A percentile compares a stretch with the other conserved stretches of the same genome.
phyloP scores from a whole-genome alignment of 2,888 invertebrate genomes.

The Chelonus formosanus region DNA sequence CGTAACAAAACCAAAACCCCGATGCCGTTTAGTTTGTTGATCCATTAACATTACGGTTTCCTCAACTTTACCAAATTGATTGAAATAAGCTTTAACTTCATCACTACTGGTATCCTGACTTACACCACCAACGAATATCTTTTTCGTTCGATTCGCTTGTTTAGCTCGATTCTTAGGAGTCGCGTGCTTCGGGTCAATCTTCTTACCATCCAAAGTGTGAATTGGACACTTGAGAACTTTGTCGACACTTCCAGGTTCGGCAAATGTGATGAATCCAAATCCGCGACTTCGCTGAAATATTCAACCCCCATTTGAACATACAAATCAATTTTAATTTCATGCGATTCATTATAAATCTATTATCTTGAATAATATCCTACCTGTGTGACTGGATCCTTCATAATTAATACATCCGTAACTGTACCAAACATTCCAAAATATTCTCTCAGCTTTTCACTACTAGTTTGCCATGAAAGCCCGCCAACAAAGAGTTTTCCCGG shows the following conservation, averaged over 20 bases:
- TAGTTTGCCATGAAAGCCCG: constrained; percentile 93
- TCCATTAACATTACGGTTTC: constrained; percentile 95
- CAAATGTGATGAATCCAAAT: constrained; percentile 93
- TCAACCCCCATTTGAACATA: not conserved
- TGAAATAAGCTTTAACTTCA: constrained; percentile 89
- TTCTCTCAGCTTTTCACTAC: constrained; percentile 89
- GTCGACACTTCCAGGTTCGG: constrained; percentile 89
- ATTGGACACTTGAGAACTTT: constrained; percentile 90
- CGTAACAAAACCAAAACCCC: constrained; percentile 91
- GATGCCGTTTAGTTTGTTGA: constrained; percentile 89
- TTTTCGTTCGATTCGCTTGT: constrained; percentile 86
- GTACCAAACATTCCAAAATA: constrained; percentile 93
- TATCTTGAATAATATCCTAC: constrained; percentile 66
- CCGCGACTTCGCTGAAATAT: constrained; percentile 88
- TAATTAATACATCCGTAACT: constrained; percentile 90
- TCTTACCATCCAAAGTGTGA: constrained; percentile 91
- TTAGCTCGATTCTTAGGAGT: constrained; percentile 90
- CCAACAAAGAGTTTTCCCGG: constrained; percentile 91
- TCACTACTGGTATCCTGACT: constrained; percentile 92
- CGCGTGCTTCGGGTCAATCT: constrained; percentile 93
- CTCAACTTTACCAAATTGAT: constrained; percentile 88
- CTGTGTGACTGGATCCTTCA: constrained; percentile 95
- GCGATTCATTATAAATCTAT: too few relatives aligned
- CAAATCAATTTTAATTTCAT: too few relatives aligned
- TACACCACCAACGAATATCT: constrained; percentile 92